Base-by-base conservation (phyloP, 2,888 invertebrate genomes). In the Phrixothrix hirtus region DNA sequence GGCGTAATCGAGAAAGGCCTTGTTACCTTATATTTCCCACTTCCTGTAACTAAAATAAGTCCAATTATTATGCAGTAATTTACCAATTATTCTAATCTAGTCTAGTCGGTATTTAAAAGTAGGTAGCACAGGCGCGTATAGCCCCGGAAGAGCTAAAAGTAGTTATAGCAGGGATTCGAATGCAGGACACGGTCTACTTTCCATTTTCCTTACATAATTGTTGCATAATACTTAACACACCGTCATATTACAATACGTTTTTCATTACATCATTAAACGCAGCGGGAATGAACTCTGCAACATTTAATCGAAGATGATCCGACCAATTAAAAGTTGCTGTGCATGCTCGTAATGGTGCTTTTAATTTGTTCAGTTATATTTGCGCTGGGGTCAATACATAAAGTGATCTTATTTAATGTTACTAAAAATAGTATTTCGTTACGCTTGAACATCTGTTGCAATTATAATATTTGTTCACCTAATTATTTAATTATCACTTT, bases 181-280 rank as follows among this genome's bases (percentile, higher is more conserved):
- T 70, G 70, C 67, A 67, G 71, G 70, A 67, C 70, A 67, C 67
- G 72, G 64, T 67, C 71, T 68, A 72, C 72, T 72, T 72, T 72
- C 72, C 70, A 68, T 72, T 71, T 71, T 64, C 65, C 63, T 72
- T 72, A 72, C 69, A 70, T 71, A 72, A 72, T 61, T n/a, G 49
- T 69, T 69, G 62, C 66, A 64, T 68, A 69, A 69, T 61, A 55
- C 47, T 39, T 42, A 44, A 34, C 51, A 51, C 44, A 44, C 54
- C 49, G 44, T 37, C 38, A 36, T 49, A 46, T 50, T 55, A 41
- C 37, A 41, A 50, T 50, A 46, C 48, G 41, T 50, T 54, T 52
- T 52, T 27, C 43, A 45, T 55, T 55, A 55, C 54, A 39, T 49
- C 44, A 48, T 37, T 30, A 15, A 45, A 37, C 34, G 42, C 51